These are phyloP conservation scores for Magallana angulata DNA, from an alignment of 1,140 invertebrate species.

Conservation along the genomic window DNA sequence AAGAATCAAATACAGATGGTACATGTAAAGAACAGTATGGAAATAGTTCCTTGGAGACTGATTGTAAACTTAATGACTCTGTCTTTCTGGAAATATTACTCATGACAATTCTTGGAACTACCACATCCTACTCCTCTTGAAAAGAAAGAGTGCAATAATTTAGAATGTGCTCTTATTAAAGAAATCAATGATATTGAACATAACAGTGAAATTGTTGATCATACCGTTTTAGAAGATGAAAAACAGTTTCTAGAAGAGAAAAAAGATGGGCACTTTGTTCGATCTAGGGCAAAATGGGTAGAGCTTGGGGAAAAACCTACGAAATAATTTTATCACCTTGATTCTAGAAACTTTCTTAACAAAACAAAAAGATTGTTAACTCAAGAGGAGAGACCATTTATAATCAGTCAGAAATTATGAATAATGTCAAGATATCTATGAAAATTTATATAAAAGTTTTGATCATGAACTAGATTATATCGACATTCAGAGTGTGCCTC, in stretches of 20 bases:
- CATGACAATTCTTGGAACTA: conserved; percentile 33
- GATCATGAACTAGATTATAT: neutral
- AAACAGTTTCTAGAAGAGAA: neutral
- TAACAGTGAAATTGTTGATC: too few species aligned
- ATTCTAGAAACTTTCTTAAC: conserved; percentile 25
- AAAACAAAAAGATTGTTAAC: neutral
- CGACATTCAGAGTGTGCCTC: neutral
- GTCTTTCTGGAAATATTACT: conserved; percentile 39
- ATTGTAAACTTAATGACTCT: neutral
- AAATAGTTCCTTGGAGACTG: too few species aligned
- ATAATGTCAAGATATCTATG: conserved; percentile 4
- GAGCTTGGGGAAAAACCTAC: conserved; percentile 31
- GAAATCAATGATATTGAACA: too few species aligned
- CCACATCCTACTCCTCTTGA: conserved; percentile 30
- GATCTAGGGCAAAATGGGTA: neutral
- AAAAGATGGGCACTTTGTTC: neutral
- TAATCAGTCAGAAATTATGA: neutral
- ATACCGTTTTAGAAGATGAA: neutral
- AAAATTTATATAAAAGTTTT: conserved; percentile 1
- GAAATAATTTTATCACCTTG: conserved; percentile 27
- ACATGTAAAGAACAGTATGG: conserved; percentile 4
- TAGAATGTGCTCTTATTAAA: too few species aligned
- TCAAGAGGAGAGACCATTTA: neutral
- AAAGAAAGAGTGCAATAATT: neutral
- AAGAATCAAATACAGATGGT: neutral